Evolutionary conservation across 2,797 vertebrate genomes (phyloP).

Genomic region (Lutjanus argentimaculatus): DNA sequence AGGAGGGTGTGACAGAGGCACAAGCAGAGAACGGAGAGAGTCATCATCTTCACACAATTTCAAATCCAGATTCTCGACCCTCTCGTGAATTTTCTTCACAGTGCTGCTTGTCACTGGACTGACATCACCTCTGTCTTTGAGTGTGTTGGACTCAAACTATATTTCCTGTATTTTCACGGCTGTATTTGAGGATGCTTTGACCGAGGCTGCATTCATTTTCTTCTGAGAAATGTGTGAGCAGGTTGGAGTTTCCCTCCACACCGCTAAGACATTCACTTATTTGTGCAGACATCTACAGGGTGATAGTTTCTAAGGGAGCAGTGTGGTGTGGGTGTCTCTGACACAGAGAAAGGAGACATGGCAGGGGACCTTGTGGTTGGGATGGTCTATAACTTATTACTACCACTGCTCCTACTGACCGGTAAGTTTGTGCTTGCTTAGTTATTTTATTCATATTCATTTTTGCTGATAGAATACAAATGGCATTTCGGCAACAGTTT

Average conservation of each 20-base stretch:
- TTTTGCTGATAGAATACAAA: neutral
- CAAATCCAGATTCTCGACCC: conserved; percentile 18
- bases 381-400: conserved; percentile 78
- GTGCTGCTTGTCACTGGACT: conserved; percentile 13
- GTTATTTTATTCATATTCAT: neutral
- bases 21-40: conserved; percentile 50
- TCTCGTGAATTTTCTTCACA: conserved; percentile 9
- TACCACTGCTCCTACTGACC: conserved; percentile 76
- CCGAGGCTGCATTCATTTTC: neutral
- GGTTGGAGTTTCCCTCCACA: conserved; percentile 53
- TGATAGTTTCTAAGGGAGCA: conserved; percentile 22
- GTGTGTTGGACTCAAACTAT: conserved; percentile 18
- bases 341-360: conserved; percentile 54
- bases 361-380: conserved; percentile 73
- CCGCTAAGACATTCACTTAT: conserved; percentile 22
- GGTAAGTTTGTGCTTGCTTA: conserved; percentile 74
- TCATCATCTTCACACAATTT: conserved; percentile 43
- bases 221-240: conserved; percentile 60
- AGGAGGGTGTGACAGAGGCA: conserved; percentile 72
- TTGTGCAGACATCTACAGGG: conserved; percentile 18
- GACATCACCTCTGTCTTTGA: neutral
- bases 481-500: neutral
- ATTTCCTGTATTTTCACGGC: conserved; percentile 11
- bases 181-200: conserved; percentile 55
- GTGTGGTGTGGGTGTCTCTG: conserved; percentile 32